Conservation (phyloP, 2,113 vertebrate genomes). For the Rhadina sibilatrix region DNA sequence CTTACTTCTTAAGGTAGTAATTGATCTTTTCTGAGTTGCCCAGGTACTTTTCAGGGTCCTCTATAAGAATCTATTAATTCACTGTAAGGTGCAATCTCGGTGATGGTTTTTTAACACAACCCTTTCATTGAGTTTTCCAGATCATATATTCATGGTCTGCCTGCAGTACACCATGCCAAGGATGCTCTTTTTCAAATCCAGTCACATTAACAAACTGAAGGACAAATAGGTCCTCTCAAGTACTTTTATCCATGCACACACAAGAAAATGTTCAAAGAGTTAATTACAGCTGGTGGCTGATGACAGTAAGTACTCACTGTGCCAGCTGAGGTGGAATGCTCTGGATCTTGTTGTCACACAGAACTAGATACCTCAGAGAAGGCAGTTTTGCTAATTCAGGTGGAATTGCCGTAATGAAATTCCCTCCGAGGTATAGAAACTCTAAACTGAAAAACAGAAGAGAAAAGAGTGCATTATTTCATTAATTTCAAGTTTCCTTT, state of each 20-base stretch:
- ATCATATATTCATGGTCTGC: not conserved
- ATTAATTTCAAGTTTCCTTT: not conserved
- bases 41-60: not conserved
- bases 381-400: constrained; percentile 92
- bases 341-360: constrained; percentile 98
- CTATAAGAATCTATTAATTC: not conserved
- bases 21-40: not conserved
- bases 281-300: not conserved
- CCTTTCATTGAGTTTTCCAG: not conserved
- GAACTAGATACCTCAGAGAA: constrained; percentile 88
- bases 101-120: not conserved
- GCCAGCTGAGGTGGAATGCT: constrained; percentile 94
- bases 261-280: not conserved
- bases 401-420: constrained; percentile 92
- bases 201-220: not conserved
- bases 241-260: not conserved
- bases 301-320: constrained; percentile 80
- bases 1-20: not conserved
- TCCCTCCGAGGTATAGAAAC: constrained; percentile 94
- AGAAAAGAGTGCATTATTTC: not conserved
- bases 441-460: constrained; percentile 83
- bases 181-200: not conserved
- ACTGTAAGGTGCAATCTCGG: not conserved
- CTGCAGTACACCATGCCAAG: not conserved
- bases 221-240: not conserved